Conservation (phyloP, 2,888 invertebrate species). For the Lasioglossum pauxillum region DNA sequence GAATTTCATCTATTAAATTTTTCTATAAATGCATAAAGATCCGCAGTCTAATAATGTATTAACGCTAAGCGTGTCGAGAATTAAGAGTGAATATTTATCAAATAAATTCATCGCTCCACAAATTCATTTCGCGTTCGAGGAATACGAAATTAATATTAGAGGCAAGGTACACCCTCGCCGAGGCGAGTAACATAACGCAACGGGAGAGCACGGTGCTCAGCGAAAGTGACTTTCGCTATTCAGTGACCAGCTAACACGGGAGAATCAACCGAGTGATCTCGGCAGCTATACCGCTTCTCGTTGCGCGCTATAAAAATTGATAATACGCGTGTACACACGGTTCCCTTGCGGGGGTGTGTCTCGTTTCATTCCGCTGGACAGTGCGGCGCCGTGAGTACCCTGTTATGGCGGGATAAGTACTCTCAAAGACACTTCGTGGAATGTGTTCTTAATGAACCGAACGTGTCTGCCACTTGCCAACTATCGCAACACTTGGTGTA, state of each 20-base stretch:
- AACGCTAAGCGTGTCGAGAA: too few relatives aligned
- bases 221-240: conserved; percentile 55
- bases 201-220: conserved; percentile 13
- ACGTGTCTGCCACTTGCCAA: conserved; percentile 69
- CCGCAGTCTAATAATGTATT: too few relatives aligned
- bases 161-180: neutral
- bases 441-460: conserved; percentile 72
- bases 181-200: neutral
- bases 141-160: neutral
- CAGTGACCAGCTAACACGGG: conserved; percentile 14
- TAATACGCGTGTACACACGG: conserved; percentile 27
- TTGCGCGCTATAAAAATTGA: conserved; percentile 15
- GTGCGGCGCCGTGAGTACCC: conserved; percentile 53
- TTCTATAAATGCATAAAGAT: too few relatives aligned
- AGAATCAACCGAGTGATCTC: conserved; percentile 41
- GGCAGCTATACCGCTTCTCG: conserved; percentile 17
- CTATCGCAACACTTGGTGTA: conserved; percentile 50
- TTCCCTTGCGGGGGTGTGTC: conserved; percentile 64
- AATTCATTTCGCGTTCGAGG: neutral
- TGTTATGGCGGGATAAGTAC: conserved; percentile 61
- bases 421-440: conserved; percentile 61
- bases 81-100: neutral
- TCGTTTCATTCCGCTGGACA: conserved; percentile 57
- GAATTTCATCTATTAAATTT: too few relatives aligned
- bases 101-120: neutral